phyloP scores from a whole-genome alignment of 2,797 vertebrate genomes.

The Scomberomorus guttatus region DNA sequence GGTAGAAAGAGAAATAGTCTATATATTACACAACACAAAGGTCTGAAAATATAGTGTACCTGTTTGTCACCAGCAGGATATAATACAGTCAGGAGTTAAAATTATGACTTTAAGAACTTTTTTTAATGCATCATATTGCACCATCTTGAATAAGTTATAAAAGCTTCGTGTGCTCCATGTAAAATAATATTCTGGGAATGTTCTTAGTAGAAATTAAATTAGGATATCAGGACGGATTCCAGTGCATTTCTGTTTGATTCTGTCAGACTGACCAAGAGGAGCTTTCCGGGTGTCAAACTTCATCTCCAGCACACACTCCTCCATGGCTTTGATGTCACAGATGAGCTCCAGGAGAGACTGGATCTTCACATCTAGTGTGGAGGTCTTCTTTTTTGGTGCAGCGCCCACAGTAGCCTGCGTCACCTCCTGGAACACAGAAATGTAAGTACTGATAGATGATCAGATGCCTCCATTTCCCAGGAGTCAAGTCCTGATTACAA shows the following conservation, averaged over 20 bases:
- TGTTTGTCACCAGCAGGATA: background rate
- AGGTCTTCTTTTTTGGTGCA: slow-evolving; percentile 70
- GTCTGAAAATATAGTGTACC: background rate
- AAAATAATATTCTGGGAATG: background rate
- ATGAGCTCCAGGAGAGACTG: slow-evolving; percentile 91
- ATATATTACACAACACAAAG: slow-evolving; percentile 8
- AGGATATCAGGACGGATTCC: background rate
- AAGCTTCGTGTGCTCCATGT: background rate
- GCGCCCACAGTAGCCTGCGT: slow-evolving; percentile 31
- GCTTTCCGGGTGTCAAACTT: slow-evolving; percentile 93
- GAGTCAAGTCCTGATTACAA: background rate
- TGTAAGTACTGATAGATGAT: background rate
- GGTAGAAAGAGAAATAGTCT: background rate
- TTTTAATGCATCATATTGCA: background rate
- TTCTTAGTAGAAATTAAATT: background rate
- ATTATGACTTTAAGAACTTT: background rate
- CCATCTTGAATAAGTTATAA: too few species aligned
- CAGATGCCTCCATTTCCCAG: too few species aligned
- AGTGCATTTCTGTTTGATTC: background rate
- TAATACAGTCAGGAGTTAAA: too few species aligned
- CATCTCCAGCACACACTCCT: slow-evolving; percentile 94
- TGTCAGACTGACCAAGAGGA: slow-evolving; percentile 87
- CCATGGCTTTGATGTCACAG: slow-evolving; percentile 93
- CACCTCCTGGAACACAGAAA: slow-evolving; percentile 74
- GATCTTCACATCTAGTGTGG: slow-evolving; percentile 84